Percentiles rank a stretch among this genome's conserved stretches.
These are phyloP conservation scores for Opisthograptis luteolata DNA, from an alignment of 2,888 invertebrate genomes.

Conservation along the genomic window DNA sequence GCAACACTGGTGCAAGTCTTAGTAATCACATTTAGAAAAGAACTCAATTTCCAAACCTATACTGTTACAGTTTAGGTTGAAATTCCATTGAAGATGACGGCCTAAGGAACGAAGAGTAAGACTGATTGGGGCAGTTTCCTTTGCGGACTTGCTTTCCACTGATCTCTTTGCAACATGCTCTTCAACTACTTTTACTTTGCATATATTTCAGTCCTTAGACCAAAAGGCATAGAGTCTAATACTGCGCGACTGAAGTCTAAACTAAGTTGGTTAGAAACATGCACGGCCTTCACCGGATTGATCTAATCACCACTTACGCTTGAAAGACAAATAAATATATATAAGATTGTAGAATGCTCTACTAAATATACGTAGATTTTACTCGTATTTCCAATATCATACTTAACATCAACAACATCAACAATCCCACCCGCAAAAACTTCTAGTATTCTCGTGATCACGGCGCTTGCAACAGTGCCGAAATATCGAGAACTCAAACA, in stretches of 20 bases:
- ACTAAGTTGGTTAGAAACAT: not conserved
- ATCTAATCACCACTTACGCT: conserved; percentile 21
- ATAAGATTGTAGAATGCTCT: conserved; percentile 9
- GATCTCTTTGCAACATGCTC: conserved; percentile 34
- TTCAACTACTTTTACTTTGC: conserved; percentile 18
- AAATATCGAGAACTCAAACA: too few species aligned
- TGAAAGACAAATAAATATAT: conserved; percentile 26
- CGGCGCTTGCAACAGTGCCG: too few species aligned
- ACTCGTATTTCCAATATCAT: not conserved
- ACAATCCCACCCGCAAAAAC: too few species aligned
- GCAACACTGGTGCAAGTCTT: conserved; percentile 18
- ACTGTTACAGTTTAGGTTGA: conserved; percentile 7
- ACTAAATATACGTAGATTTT: conserved; percentile 11
- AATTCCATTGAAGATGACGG: conserved; percentile 4
- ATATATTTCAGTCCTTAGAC: conserved; percentile 19
- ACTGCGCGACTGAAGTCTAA: not conserved
- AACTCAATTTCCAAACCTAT: conserved; percentile 7
- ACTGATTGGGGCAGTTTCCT: conserved; percentile 58
- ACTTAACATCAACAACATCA: too few species aligned
- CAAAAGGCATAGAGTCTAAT: conserved; percentile 16
- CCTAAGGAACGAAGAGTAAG: conserved; percentile 36
- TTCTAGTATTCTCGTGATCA: too few species aligned
- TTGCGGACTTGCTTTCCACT: conserved; percentile 43
- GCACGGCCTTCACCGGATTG: conserved; percentile 21
- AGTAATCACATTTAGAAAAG: conserved; percentile 12